phyloP scores from a whole-genome alignment of 2,113 vertebrate species.

The Sander lucioperca region DNA sequence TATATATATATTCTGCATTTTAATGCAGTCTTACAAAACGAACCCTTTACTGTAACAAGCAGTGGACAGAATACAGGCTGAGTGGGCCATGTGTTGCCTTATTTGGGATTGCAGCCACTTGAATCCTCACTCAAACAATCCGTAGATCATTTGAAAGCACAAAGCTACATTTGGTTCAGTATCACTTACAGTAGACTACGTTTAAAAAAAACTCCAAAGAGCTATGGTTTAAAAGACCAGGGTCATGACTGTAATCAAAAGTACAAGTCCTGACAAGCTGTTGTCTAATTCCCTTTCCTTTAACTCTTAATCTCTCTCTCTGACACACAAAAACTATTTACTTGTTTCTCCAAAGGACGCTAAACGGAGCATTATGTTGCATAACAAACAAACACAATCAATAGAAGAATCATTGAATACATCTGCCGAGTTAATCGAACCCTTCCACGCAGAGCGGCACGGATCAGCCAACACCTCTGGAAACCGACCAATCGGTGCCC shows the following conservation, averaged over 20 bases:
- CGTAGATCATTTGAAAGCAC: too few species aligned
- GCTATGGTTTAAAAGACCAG: not conserved
- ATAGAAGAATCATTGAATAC: not conserved
- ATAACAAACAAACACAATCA: slow-evolving; percentile 1
- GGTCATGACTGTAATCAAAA: not conserved
- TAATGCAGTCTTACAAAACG: not conserved
- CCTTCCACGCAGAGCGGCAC: not conserved
- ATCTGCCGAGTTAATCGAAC: not conserved
- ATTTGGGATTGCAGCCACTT: not conserved
- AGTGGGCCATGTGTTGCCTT: not conserved
- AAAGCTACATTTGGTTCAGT: not conserved
- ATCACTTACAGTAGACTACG: not conserved
- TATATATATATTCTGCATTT: not conserved
- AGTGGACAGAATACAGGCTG: not conserved
- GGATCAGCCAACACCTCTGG: not conserved
- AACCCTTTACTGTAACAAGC: not conserved
- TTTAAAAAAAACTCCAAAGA: too few species aligned
- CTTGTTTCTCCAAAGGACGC: not conserved
- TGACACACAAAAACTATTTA: not conserved
- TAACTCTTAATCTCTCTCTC: not conserved
- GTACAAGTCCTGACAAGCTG: not conserved
- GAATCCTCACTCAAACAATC: not conserved
- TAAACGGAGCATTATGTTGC: not conserved
- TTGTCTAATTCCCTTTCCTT: too few species aligned
- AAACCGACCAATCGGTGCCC: slow-evolving; percentile 19